phyloP scores from a whole-genome alignment of 2,797 vertebrate genomes.

The Gephyroberyx darwinii region DNA sequence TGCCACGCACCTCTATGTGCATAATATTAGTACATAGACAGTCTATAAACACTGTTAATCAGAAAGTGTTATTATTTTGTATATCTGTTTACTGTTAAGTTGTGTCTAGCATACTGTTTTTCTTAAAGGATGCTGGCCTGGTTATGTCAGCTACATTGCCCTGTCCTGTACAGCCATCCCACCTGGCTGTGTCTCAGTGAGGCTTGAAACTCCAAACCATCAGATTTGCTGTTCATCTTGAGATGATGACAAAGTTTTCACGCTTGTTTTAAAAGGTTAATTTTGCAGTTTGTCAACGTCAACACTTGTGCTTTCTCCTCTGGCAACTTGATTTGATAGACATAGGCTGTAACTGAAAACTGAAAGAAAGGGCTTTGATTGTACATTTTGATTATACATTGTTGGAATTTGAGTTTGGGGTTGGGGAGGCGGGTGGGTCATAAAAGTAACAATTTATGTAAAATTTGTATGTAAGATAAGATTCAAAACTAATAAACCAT shows the following conservation, averaged over 20 bases:
- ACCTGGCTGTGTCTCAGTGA: conserved; percentile 19
- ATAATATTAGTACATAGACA: conserved; percentile 64
- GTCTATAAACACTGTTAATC: conserved; percentile 62
- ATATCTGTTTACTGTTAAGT: conserved; percentile 51
- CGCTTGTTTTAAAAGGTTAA: conserved; percentile 32
- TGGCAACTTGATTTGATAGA: conserved; percentile 41
- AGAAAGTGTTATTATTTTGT: conserved; percentile 71
- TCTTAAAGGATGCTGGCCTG: conserved; percentile 17
- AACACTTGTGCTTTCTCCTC: conserved; percentile 44
- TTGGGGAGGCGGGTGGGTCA: conserved; percentile 38
- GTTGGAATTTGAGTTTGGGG: conserved; percentile 26
- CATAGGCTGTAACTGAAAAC: conserved; percentile 47
- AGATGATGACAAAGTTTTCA: conserved; percentile 22
- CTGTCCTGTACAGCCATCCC: conserved; percentile 30
- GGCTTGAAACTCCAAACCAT: conserved; percentile 31
- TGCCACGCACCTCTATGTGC: conserved; percentile 65
- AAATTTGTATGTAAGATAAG: conserved; percentile 82
- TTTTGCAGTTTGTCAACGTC: conserved; percentile 36
- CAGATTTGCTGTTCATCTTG: conserved; percentile 16
- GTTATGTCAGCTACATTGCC: conserved; percentile 17
- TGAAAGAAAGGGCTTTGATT: conserved; percentile 58
- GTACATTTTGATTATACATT: conserved; percentile 55
- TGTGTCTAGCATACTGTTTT: conserved; percentile 40
- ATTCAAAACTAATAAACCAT: conserved; percentile 75
- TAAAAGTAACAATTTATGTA: conserved; percentile 78